phyloP scores from a whole-genome alignment of 2,797 vertebrate genomes.

The Loriculus beryllinus region DNA sequence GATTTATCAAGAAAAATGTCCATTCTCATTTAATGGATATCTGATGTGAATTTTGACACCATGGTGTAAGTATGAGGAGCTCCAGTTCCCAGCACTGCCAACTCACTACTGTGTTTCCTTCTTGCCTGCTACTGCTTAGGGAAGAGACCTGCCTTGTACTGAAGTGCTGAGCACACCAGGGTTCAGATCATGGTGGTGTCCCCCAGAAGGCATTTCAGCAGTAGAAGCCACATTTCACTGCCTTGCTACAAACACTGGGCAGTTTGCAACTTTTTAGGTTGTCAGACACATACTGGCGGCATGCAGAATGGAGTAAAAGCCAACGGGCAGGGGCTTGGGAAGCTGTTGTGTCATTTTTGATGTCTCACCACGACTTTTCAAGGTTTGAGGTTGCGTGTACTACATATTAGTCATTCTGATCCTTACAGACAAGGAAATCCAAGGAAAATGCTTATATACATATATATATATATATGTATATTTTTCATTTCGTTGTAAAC shows the following conservation, averaged over 20 bases:
- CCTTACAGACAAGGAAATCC: not conserved
- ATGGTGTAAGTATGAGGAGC: accelerated
- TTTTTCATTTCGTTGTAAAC: not conserved
- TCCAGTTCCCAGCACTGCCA: not conserved
- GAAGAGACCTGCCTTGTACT: not conserved
- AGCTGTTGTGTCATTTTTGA: not conserved
- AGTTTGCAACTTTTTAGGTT: not conserved
- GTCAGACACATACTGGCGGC: not conserved
- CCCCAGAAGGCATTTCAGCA: not conserved
- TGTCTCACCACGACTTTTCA: not conserved
- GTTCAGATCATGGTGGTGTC: not conserved
- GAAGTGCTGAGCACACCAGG: not conserved
- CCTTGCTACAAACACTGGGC: not conserved
- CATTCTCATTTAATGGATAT: not conserved
- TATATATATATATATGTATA: not conserved
- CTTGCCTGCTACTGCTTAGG: not conserved
- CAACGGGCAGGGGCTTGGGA: not conserved
- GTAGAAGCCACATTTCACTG: not conserved
- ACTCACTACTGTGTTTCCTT: not conserved
- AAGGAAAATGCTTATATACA: not conserved
- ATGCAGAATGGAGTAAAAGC: not conserved
- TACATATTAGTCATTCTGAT: not conserved
- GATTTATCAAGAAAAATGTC: not conserved
- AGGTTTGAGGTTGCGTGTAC: not conserved
- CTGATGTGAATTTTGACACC: not conserved